phyloP scores from a whole-genome alignment of 2,797 vertebrate species.

The Lacerta agilis region DNA sequence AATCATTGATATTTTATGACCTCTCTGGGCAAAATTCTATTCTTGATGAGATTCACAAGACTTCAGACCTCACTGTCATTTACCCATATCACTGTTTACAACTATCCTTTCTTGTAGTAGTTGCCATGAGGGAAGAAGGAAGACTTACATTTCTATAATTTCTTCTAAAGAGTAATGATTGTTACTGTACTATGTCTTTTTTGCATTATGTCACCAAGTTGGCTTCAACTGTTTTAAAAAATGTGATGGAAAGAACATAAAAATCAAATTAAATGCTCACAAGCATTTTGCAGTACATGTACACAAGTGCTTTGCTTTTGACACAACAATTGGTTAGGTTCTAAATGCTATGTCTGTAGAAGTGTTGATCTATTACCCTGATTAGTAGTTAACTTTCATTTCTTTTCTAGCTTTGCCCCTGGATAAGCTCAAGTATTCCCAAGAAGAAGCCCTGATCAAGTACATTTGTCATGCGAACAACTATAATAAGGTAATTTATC shows the following conservation, averaged over 20 bases:
- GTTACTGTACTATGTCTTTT: background rate
- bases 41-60: background rate
- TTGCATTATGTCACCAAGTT: conserved; percentile 24
- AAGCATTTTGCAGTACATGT: conserved; percentile 39
- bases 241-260: background rate
- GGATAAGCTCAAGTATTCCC: conserved; percentile 81
- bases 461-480: conserved; percentile 82
- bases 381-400: conserved; percentile 75
- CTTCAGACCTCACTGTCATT: background rate
- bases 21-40: background rate
- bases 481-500: conserved; percentile 86
- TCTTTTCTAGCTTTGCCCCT: conserved; percentile 79
- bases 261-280: conserved; percentile 51
- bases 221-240: background rate
- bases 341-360: conserved; percentile 59
- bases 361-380: conserved; percentile 72
- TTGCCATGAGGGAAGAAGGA: background rate
- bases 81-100: background rate
- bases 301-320: conserved; percentile 60
- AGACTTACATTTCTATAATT: background rate
- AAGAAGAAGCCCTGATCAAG: conserved; percentile 81
- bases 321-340: conserved; percentile 70
- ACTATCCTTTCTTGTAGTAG: background rate
- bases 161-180: background rate
- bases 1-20: background rate